Evolutionary conservation across 1,140 invertebrate genomes (phyloP).

Genomic region (Capitella teleta): DNA sequence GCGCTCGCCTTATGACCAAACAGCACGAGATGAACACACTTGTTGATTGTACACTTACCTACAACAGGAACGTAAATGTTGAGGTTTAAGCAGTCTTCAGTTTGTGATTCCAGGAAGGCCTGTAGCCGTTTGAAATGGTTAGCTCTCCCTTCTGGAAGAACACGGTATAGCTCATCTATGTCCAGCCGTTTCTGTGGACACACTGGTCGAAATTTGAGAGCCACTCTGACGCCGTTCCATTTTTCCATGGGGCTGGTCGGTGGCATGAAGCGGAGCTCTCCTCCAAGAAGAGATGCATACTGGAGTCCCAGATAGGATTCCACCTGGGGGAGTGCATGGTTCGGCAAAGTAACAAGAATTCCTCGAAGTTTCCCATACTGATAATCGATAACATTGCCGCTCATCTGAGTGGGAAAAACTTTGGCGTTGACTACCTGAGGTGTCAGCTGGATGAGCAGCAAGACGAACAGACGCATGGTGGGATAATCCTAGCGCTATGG

Average conservation of each 20-base stretch:
- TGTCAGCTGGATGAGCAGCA: too few species aligned
- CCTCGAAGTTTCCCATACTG: too few species aligned
- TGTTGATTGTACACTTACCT: too few species aligned
- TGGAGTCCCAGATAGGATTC: constrained; percentile 12
- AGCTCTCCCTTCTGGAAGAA: constrained; percentile 1
- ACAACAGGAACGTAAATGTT: constrained; percentile 16
- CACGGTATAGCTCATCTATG: background rate
- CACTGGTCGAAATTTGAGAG: constrained; percentile 1
- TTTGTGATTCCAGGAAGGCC: constrained; percentile 12
- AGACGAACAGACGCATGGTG: too few species aligned
- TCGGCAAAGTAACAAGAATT: too few species aligned
- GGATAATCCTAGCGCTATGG: too few species aligned
- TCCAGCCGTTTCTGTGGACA: constrained; percentile 13
- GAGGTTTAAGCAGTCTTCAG: constrained; percentile 15
- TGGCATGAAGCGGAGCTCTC: constrained; percentile 12
- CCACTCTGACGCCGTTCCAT: constrained; percentile 8
- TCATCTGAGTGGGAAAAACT: too few species aligned
- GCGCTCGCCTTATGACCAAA: too few species aligned
- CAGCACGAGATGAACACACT: too few species aligned
- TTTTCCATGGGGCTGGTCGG: constrained; percentile 8
- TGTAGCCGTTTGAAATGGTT: constrained; percentile 11
- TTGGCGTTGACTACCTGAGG: too few species aligned
- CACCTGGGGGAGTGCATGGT: too few species aligned
- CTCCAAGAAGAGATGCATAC: constrained; percentile 9
- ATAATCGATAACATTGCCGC: too few species aligned